Evolutionary conservation across 2,797 vertebrate genomes (phyloP).

Genomic region (Alfaro cultratus): DNA sequence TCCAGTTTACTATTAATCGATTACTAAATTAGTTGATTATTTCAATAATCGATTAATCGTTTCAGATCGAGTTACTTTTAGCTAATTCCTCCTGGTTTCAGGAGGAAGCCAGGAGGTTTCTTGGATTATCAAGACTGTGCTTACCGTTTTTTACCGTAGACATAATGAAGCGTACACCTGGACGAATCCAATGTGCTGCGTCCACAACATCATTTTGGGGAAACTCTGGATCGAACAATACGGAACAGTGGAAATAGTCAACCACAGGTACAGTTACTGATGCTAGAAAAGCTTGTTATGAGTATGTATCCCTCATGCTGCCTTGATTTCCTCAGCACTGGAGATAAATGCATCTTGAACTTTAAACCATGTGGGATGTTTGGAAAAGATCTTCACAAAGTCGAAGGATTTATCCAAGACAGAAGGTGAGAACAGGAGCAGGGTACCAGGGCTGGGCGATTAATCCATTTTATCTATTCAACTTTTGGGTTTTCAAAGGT

Average conservation of each 20-base stretch:
- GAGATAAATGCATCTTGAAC: constrained; percentile 93
- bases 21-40: too few species aligned
- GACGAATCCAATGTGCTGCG: constrained; percentile 96
- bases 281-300: neutral
- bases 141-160: constrained; percentile 79
- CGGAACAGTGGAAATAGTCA: constrained; percentile 91
- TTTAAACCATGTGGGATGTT: constrained; percentile 96
- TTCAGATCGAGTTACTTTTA: too few species aligned
- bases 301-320: neutral
- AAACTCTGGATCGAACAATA: constrained; percentile 99
- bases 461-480: too few species aligned
- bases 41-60: too few species aligned
- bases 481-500: too few species aligned
- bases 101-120: too few species aligned
- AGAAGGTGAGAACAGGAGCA: constrained; percentile 83
- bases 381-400: constrained; percentile 95
- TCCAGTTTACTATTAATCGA: too few species aligned
- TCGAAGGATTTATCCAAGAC: constrained; percentile 95
- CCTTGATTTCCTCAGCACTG: constrained; percentile 81
- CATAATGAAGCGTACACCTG: constrained; percentile 94
- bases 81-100: too few species aligned
- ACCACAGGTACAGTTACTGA: constrained; percentile 88
- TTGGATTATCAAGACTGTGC: neutral
- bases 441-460: too few species aligned
- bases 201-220: constrained; percentile 96